phyloP scores from a whole-genome alignment of 2,797 vertebrate species.

The Nyctibius grandis region DNA sequence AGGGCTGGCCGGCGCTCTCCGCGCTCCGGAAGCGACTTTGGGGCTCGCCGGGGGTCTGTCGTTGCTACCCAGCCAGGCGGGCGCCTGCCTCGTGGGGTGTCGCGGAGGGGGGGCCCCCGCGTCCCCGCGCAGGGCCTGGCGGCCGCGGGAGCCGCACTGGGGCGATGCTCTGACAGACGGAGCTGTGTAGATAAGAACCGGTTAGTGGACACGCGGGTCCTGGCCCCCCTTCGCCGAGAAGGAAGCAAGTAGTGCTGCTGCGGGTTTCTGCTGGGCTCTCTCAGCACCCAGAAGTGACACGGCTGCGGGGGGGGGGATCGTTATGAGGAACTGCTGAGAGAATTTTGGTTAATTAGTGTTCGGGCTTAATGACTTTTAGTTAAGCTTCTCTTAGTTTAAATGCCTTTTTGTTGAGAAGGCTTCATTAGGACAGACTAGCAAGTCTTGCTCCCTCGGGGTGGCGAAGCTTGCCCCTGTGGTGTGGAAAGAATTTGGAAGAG shows the following conservation, averaged over 20 bases:
- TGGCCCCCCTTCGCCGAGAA: background rate
- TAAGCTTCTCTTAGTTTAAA: background rate
- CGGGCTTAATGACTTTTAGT: background rate
- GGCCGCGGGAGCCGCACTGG: background rate
- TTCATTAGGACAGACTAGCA: background rate
- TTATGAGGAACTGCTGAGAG: background rate
- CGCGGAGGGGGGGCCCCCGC: no score
- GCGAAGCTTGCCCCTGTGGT: background rate
- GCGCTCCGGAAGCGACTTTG: background rate
- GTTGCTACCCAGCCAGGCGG: background rate
- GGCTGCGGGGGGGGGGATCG: background rate
- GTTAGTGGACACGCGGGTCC: background rate
- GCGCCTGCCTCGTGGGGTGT: background rate
- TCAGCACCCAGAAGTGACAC: background rate
- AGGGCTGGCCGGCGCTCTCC: background rate
- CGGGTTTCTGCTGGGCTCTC: background rate
- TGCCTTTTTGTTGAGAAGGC: background rate
- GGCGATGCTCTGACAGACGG: background rate
- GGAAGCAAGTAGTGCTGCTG: background rate
- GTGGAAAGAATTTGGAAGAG: background rate
- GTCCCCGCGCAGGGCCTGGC: background rate
- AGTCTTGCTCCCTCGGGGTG: background rate
- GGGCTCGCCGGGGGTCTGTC: background rate
- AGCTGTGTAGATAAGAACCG: background rate
- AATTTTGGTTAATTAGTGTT: background rate